These are phyloP conservation scores for Proteles cristata DNA, from an alignment of 2,113 vertebrate species.

Conservation along the genomic window DNA sequence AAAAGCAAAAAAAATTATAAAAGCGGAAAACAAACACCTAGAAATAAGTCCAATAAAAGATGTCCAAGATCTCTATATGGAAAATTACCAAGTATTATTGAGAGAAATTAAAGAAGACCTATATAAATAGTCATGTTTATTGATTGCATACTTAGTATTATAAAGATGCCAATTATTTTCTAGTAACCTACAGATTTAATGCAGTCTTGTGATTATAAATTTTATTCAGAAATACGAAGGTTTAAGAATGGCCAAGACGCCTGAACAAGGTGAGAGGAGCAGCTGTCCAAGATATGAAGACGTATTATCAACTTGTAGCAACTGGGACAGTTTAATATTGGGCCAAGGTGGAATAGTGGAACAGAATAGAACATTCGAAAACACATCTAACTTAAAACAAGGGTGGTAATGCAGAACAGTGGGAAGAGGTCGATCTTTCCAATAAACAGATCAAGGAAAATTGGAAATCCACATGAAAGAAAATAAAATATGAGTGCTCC, in stretches of 20 bases:
- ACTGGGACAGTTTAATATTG: not conserved
- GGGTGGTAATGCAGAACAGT: not conserved
- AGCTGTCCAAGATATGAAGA: not conserved
- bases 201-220: not conserved
- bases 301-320: not conserved
- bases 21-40: not conserved
- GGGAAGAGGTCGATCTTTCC: not conserved
- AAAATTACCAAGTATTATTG: slow-evolving; percentile 20
- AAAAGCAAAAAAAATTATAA: not conserved
- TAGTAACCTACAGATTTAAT: not conserved
- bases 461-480: not conserved
- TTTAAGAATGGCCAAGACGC: not conserved
- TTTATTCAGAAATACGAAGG: not conserved
- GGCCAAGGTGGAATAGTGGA: not conserved
- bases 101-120: not conserved
- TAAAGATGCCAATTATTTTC: not conserved
- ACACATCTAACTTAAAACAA: not conserved
- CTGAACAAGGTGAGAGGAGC: not conserved
- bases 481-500: not conserved
- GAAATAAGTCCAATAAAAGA: slow-evolving; percentile 25
- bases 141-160: not conserved
- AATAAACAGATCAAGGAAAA: not conserved
- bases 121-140: not conserved
- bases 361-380: not conserved
- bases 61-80: not conserved